Evolutionary conservation across 2,797 vertebrate genomes (phyloP), one percentile per base, ranked within the genome.

Genomic region (Vultur gryphus): DNA sequence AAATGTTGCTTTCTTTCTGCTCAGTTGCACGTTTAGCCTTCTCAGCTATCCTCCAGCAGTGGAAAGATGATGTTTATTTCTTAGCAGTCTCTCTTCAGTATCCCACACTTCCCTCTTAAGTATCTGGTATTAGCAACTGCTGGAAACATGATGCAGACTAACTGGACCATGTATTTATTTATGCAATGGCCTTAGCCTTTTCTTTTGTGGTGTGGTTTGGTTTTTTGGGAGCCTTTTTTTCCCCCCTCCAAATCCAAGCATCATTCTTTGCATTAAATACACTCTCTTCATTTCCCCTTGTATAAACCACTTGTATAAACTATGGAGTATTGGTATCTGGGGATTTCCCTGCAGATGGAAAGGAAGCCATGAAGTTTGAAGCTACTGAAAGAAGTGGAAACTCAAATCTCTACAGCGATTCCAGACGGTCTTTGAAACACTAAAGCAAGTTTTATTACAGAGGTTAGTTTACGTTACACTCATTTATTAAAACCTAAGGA

Each of bases 401-500:
- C 54, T 39, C 19, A 54, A 24, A 14, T 19, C 25, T 70, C 20
- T 28, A n/a, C 19, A 75, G 43, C n/a, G 66, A 46, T 87, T 31
- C 4, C 15, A 35, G 31, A 52, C 8, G 44, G 5, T 8, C 33
- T 76, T 73, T 79, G 75, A 91, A 91, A 71, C 86, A 83, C 28
- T 35, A 84, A 94, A 89, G 91, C 86, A 66, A 79, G n/a, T 75
- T 70, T 91, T 75, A 84, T 70, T 46, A 64, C 35, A 59, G 94
- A 77, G 44, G 69, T 96, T 79, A 84, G 92, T 89, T 89, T 94
- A 96, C 41, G 1, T 90, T 89, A 97, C 95, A 95, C 95, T 97
- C 82, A 97, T 97, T 98, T 98, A 97, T 98, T 98, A 97, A 98
- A 98, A 98, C 95, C 95, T 94, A 97, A 95, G 86, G 96, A 96